Evolutionary conservation across 2,888 invertebrate species (phyloP), one percentile per base, ranked within the genome.

Genomic region (Dolichomitus sp.): DNA sequence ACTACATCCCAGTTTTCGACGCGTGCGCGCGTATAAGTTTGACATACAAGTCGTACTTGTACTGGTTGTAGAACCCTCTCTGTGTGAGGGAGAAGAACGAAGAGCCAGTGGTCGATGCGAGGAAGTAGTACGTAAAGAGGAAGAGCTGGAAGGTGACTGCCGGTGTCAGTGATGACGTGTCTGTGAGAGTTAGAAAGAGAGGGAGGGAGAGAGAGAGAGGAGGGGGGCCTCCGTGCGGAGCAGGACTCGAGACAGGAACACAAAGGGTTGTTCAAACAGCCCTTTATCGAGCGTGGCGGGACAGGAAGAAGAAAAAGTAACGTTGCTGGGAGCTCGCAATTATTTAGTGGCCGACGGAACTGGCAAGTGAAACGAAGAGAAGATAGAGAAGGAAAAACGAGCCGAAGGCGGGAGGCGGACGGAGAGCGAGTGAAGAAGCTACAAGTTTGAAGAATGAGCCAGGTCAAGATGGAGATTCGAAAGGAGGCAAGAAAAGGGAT

Each of bases 301-400:
- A 70, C 70, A 78, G 77, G 70, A 70, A 78, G 70, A 78, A 70
- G 77, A 75, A 79, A 89, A 88, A 87, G 90, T 85, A 88, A 87
- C 87, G 86, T 86, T 85, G 87, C 70, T 57, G 74, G 85, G 85
- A 84, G 86, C 86, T 86, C 80, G 89, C 90, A 88, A 91, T 90
- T 89, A 90, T 91, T 91, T 90, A 90, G 88, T 78, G 87, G 84
- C 86, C 87, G 72, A 80, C 73, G 83, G 86, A 81, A 61, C 61
- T 61, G 19, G 30, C 52, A 70, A 48, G 72, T 69, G 63, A 65
- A 23, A 69, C 6, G 19, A 37, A 80, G n/a, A n/a, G n/a, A 54
- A 27, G 65, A 68, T 45, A 42, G 54, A 69, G 74, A 66, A 73
- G 23, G n/a, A 50, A 63, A 61, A 12, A 52, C n/a, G n/a, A n/a